A percentile compares a stretch with the other conserved stretches of the same genome.
Evolutionary conservation across 2,888 invertebrate species (phyloP).

Genomic region (Muscina levida): DNA sequence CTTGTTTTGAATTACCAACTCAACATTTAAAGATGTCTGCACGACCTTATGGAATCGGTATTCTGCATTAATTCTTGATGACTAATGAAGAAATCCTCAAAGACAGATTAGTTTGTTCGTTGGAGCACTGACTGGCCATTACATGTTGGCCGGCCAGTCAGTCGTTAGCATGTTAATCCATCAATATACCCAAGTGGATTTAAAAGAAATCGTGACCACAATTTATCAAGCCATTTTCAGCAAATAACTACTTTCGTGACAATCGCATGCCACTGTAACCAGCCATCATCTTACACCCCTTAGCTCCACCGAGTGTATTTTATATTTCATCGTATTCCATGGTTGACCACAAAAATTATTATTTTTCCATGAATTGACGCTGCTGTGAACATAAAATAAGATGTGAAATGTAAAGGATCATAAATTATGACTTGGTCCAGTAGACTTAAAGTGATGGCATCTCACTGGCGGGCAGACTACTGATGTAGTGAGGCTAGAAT

Average conservation of each 20-base stretch:
- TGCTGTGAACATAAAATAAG: conserved; percentile 21
- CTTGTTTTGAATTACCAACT: too few species aligned
- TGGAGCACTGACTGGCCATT: too few species aligned
- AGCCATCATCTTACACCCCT: too few species aligned
- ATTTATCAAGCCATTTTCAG: not conserved
- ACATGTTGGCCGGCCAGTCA: too few species aligned
- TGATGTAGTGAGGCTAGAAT: too few species aligned
- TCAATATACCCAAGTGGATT: not conserved
- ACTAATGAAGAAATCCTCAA: too few species aligned
- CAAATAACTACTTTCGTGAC: not conserved
- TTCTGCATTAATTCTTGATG: too few species aligned
- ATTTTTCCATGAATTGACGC: not conserved
- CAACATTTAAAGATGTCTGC: too few species aligned
- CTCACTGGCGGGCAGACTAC: not conserved
- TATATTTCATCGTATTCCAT: conserved; percentile 11
- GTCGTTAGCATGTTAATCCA: too few species aligned
- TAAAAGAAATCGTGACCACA: not conserved
- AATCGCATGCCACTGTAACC: not conserved
- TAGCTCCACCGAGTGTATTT: not conserved
- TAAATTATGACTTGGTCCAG: conserved; percentile 35
- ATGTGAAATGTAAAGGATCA: conserved; percentile 42
- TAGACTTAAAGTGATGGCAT: not conserved
- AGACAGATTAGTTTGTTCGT: too few species aligned
- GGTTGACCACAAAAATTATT: conserved; percentile 47
- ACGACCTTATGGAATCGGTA: too few species aligned